Percentiles rank a stretch among this genome's conserved stretches.
Evolutionary conservation across 1,140 invertebrate genomes (phyloP).

Genomic region (Oedothorax gibbosus): DNA sequence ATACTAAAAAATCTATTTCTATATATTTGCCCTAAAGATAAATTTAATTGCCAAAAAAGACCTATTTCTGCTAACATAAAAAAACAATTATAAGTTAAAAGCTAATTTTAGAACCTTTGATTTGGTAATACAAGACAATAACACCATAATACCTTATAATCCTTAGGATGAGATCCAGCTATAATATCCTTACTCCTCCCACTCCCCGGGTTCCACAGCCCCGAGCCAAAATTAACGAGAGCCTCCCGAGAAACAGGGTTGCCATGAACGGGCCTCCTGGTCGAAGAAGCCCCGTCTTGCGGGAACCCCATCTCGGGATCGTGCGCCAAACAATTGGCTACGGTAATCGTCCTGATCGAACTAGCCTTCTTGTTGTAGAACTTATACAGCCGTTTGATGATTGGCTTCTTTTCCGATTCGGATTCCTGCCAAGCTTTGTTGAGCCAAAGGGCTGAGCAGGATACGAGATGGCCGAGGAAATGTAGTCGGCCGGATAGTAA

Average conservation of each 20-base stretch:
- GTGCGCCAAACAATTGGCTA: conserved; percentile 74
- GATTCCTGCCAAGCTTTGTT: conserved; percentile 84
- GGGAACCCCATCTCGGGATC: neutral
- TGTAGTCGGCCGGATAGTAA: conserved; percentile 83
- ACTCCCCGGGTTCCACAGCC: neutral
- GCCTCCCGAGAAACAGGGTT: conserved; percentile 58
- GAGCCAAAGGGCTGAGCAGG: conserved; percentile 83
- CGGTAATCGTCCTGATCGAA: conserved; percentile 80
- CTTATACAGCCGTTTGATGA: conserved; percentile 81
- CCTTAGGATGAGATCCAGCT: conserved; percentile 34
- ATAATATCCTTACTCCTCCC: conserved; percentile 32
- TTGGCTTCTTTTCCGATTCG: conserved; percentile 83
- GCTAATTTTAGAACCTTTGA: too few relatives aligned
- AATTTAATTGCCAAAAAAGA: too few relatives aligned
- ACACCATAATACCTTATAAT: conserved; percentile 28
- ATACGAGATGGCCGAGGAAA: conserved; percentile 84
- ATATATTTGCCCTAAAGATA: too few relatives aligned
- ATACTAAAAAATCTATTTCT: too few relatives aligned
- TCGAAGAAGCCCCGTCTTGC: neutral
- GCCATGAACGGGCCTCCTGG: conserved; percentile 29
- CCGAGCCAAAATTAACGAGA: neutral
- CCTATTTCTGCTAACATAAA: too few relatives aligned
- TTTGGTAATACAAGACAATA: neutral
- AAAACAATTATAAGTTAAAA: too few relatives aligned
- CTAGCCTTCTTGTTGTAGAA: conserved; percentile 88